Conservation (phyloP, 2,797 vertebrate species). For the Brachyalestes nurse region DNA sequence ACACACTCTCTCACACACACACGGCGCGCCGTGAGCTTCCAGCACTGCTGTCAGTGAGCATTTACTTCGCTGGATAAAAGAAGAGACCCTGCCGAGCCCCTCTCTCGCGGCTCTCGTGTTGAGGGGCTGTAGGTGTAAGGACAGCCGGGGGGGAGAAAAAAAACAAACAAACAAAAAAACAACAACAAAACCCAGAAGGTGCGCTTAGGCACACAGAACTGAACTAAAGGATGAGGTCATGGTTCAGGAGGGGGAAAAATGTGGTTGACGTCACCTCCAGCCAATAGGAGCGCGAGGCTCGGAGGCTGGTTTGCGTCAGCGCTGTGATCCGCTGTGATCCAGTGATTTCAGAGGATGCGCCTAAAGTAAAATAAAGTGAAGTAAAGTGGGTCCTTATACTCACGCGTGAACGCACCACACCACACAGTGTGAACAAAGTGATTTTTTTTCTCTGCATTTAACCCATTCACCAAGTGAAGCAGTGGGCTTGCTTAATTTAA, state of each 20-base stretch:
- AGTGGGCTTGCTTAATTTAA: no score
- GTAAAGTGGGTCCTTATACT: no score
- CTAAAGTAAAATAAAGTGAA: no score
- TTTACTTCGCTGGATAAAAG: neutral
- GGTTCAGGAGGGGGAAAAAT: slow-evolving; percentile 73
- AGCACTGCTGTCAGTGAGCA: slow-evolving; percentile 38
- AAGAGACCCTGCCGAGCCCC: no score
- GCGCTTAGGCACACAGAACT: slow-evolving; percentile 83
- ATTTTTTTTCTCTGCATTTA: no score
- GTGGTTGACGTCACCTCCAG: slow-evolving; percentile 88
- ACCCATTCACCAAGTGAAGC: no score
- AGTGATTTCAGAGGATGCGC: slow-evolving; percentile 57
- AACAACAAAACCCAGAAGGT: slow-evolving; percentile 69
- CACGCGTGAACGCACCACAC: no score
- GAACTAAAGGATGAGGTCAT: slow-evolving; percentile 90
- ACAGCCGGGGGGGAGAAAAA: slow-evolving; percentile 26
- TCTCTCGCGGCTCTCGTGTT: no score
- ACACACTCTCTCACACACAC: neutral
- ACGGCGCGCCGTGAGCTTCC: neutral
- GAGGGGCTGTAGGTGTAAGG: neutral
- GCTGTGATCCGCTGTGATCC: slow-evolving; percentile 74
- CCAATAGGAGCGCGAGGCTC: slow-evolving; percentile 85
- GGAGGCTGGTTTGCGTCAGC: slow-evolving; percentile 85
- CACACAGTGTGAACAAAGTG: no score
- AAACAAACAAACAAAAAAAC: slow-evolving; percentile 57